phyloP scores from a whole-genome alignment of 2,113 vertebrate species.

The Oncorhynchus gorbuscha region DNA sequence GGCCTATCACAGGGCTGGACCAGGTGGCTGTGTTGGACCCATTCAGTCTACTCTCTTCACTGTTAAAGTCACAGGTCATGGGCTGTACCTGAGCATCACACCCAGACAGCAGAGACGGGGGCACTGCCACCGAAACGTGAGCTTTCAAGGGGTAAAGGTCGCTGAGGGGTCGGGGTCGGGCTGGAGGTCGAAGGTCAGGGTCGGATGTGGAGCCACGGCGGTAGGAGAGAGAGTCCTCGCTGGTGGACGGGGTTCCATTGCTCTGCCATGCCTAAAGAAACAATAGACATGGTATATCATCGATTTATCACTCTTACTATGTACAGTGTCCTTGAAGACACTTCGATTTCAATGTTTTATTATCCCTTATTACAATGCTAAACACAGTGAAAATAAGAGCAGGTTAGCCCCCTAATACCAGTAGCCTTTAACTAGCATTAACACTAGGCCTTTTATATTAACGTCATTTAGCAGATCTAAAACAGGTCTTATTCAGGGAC shows the following conservation, averaged over 20 bases:
- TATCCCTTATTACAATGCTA: no score
- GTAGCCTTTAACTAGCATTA: no score
- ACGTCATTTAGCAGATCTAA: no score
- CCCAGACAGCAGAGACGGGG: conserved; percentile 55
- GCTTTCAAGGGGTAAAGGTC: conserved; percentile 58
- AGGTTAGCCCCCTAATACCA: no score
- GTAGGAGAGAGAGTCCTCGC: conserved; percentile 52
- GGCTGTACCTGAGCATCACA: conserved; percentile 73
- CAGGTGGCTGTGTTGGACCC: conserved; percentile 62
- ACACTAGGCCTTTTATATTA: no score
- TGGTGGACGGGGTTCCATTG: conserved; percentile 66
- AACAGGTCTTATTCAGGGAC: no score
- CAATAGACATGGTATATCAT: conserved; percentile 47
- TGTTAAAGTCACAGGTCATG: conserved; percentile 63
- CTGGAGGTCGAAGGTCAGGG: conserved; percentile 32
- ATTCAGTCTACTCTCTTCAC: conserved; percentile 66
- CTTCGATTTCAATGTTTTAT: background rate
- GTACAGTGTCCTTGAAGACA: background rate
- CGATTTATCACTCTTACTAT: background rate
- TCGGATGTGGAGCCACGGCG: conserved; percentile 55
- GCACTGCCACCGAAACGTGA: conserved; percentile 40
- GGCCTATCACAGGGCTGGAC: conserved; percentile 59
- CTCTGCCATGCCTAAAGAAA: conserved; percentile 70
- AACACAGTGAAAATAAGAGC: no score
- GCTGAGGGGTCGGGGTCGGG: conserved; percentile 50